Base-by-base conservation (phyloP, 2,797 vertebrate species). In the Hephaestus fuliginosus region DNA sequence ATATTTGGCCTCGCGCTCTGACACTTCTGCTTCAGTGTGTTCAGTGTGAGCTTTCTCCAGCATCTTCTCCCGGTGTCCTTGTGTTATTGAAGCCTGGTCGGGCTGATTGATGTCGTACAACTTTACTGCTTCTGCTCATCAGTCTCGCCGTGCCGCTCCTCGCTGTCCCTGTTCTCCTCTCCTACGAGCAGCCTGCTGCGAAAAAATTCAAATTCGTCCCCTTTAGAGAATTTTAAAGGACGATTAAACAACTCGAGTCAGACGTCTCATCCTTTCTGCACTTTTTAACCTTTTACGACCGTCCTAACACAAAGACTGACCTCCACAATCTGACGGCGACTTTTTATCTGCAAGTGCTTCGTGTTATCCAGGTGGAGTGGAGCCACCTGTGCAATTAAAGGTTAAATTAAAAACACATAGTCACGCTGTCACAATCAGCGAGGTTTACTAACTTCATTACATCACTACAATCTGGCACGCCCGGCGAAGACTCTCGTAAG, bases 371-470 rank as follows among this genome's bases (percentile, higher is more conserved):
- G 61, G 62, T 44, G 43, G 48, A 46, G 20, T 7, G 15, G 25
- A 18, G 57, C 36, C 55, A 74, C 52, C 46, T 48, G 52, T 52
- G 7, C 69, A 63, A 30, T 51, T 12, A 77, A 41, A 74, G 80
- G 82, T 87, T 72, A 56, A 77, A 66, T 36, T 9, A 66, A 75
- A 69, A 36, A 43, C 4, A 44, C 9, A 39, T 20, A 39, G 39
- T 4, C 52, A 15, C 7, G 67, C 73, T 7, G 72, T 56, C 67
- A 10, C 10, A 68, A 49, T 41, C 56, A 46, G 66, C 0, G 14
- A 74, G 63, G 84, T 76, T 86, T 89, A 89, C 73, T 69, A 22
- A 63, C 74, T 57, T 86, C 56, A 74, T 90, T 91, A 88, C 85
- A 76, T 89, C 88, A 89, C 81, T 18, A 52, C 52, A 76, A 79